Percentiles rank a stretch among this genome's conserved stretches.
Conservation (phyloP, 2,113 vertebrate species). For the Gorsachius goisagi region DNA sequence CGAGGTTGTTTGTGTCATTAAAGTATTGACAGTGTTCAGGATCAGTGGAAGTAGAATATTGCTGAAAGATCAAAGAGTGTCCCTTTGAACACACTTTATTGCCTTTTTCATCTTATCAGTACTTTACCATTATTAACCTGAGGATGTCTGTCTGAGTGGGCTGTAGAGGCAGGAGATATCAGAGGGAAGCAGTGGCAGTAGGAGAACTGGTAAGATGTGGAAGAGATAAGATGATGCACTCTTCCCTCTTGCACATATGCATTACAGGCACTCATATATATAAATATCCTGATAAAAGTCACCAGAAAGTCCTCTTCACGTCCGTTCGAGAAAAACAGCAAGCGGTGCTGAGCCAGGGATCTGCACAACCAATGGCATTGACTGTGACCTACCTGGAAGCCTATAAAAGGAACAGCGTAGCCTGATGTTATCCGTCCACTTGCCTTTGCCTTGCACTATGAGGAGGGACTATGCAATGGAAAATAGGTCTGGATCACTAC, state of each 20-base stretch:
- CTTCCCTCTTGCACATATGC: not conserved
- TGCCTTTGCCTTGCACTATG: not conserved
- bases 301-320: not conserved
- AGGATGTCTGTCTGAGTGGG: conserved; percentile 35
- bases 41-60: conserved; percentile 51
- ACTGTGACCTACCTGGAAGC: not conserved
- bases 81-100: conserved; percentile 51
- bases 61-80: conserved; percentile 38
- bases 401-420: not conserved
- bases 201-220: not conserved
- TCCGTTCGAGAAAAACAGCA: not conserved
- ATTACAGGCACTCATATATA: not conserved
- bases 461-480: not conserved
- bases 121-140: conserved; percentile 59
- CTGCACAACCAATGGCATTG: fast-evolving
- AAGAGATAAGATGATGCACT: not conserved
- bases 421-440: not conserved
- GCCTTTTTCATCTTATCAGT: conserved; percentile 54
- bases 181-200: not conserved
- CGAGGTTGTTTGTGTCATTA: not conserved
- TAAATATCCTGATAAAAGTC: not conserved
- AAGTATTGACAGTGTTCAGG: not conserved
- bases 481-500: not conserved
- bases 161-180: not conserved
- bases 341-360: fast-evolving